Conservation (phyloP, 2,113 vertebrate genomes). For the Plecotus auritus region DNA sequence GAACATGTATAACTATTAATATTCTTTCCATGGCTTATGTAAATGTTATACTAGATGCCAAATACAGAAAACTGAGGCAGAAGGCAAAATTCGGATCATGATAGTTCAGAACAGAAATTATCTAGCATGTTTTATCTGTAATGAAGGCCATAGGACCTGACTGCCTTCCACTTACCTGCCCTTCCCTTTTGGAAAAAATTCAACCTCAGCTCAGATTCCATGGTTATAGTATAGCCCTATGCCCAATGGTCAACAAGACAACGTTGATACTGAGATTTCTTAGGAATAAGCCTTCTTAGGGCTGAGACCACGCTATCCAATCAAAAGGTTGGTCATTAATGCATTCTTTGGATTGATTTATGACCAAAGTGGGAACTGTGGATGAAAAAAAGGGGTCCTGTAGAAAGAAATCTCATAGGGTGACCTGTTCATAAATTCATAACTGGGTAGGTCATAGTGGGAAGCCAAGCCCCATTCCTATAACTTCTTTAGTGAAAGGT, state of each 20-base stretch:
- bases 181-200: too few species aligned
- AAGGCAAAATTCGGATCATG: neutral
- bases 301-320: too few species aligned
- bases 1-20: neutral
- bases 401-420: neutral
- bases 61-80: neutral
- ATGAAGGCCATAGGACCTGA: neutral
- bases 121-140: neutral
- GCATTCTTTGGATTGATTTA: too few species aligned
- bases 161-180: too few species aligned
- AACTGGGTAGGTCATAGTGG: neutral
- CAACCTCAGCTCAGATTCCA: too few species aligned
- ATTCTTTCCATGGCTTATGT: neutral
- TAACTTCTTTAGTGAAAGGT: neutral
- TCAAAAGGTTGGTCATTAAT: too few species aligned
- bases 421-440: neutral
- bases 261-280: too few species aligned
- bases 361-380: too few species aligned
- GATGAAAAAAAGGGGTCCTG: neutral
- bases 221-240: too few species aligned
- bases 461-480: neutral
- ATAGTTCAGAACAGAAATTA: neutral
- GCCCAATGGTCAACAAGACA: too few species aligned
- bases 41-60: neutral
- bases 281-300: too few species aligned